Conservation (phyloP, 2,113 vertebrate genomes). For the Ammodramus savannarum region DNA sequence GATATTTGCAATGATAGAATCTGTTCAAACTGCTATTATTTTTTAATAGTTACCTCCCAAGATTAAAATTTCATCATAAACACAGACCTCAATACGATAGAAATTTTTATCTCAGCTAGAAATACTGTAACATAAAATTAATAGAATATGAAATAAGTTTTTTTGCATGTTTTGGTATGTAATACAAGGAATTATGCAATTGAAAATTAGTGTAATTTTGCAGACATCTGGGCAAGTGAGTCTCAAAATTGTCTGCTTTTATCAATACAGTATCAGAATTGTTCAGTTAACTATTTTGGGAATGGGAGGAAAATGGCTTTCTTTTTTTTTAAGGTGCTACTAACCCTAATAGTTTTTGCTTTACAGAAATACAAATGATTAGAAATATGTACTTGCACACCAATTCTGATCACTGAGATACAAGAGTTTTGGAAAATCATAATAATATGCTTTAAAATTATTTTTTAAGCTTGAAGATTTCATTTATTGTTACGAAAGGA, state of each 20-base stretch:
- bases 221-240: not conserved
- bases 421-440: not conserved
- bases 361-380: not conserved
- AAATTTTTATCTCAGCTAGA: not conserved
- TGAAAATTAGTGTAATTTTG: not conserved
- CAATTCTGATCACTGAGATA: not conserved
- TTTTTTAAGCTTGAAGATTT: not conserved
- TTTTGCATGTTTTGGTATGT: not conserved
- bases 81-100: not conserved
- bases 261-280: not conserved
- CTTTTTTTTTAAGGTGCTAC: not conserved
- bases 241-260: not conserved
- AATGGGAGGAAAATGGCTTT: not conserved
- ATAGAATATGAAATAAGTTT: not conserved
- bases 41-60: not conserved
- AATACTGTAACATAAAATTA: not conserved
- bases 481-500: not conserved
- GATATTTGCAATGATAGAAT: not conserved
- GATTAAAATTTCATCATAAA: not conserved
- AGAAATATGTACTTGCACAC: not conserved
- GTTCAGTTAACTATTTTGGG: not conserved
- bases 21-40: not conserved
- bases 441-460: not conserved
- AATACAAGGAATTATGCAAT: not conserved
- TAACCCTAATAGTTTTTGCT: not conserved